These are phyloP conservation scores for Poecilia picta DNA, from an alignment of 2,797 vertebrate genomes.

Conservation along the genomic window DNA sequence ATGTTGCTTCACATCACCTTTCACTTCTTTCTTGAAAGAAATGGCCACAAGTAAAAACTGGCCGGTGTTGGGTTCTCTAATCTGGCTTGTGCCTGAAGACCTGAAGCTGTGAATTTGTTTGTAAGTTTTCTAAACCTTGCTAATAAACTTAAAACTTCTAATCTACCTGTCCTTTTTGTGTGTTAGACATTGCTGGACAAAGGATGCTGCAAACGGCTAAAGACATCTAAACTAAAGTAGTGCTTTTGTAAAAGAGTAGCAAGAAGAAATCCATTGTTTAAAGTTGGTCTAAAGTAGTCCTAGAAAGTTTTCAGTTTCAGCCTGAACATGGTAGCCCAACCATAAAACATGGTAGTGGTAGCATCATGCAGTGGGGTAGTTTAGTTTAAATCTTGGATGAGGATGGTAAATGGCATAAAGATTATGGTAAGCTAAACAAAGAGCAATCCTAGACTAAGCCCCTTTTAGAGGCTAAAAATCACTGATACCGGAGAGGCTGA, in stretches of 20 bases:
- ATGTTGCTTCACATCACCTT: slow-evolving; percentile 56
- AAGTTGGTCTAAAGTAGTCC: background rate
- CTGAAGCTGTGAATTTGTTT: slow-evolving; percentile 88
- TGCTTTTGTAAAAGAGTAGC: background rate
- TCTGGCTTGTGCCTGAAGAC: slow-evolving; percentile 87
- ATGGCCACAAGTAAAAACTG: slow-evolving; percentile 71
- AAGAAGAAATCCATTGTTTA: background rate
- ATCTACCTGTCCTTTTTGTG: slow-evolving; percentile 11
- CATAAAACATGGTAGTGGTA: background rate
- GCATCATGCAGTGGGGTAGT: background rate
- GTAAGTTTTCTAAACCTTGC: slow-evolving; percentile 85
- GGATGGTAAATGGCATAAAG: background rate
- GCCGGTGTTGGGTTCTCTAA: slow-evolving; percentile 72
- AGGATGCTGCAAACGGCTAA: background rate
- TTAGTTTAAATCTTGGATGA: background rate
- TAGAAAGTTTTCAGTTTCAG: background rate
- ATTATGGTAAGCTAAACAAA: background rate
- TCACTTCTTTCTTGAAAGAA: slow-evolving; percentile 60
- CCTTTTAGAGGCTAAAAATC: background rate
- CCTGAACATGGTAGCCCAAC: background rate
- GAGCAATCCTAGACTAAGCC: background rate
- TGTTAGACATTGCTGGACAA: background rate
- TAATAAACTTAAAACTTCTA: slow-evolving; percentile 83
- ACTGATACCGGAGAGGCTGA: background rate
- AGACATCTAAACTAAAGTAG: background rate